A percentile compares a stretch with the other conserved stretches of the same genome.
Evolutionary conservation across 2,888 invertebrate genomes (phyloP).

Genomic region (Watsonalla cultraria): DNA sequence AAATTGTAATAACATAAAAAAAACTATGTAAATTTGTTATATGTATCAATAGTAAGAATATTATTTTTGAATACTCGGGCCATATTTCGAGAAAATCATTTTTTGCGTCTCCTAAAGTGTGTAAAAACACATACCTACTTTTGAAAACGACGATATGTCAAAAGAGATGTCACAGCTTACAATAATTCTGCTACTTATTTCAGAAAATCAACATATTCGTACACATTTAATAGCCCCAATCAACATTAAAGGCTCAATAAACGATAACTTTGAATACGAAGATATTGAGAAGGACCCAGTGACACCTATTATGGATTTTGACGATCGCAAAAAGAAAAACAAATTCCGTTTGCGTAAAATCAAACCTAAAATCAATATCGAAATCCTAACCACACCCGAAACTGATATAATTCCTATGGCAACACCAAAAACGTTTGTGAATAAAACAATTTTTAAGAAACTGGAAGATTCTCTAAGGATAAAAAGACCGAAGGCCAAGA

Average conservation of each 20-base stretch:
- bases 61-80: too few species aligned
- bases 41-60: too few species aligned
- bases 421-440: background rate
- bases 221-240: background rate
- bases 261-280: slow-evolving; percentile 18
- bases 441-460: too few species aligned
- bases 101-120: too few species aligned
- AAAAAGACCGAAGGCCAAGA: background rate
- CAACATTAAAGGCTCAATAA: background rate
- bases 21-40: too few species aligned
- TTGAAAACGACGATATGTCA: too few species aligned
- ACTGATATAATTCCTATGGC: background rate
- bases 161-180: too few species aligned
- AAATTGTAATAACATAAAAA: too few species aligned
- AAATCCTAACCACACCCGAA: slow-evolving; percentile 1
- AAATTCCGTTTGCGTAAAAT: slow-evolving; percentile 12
- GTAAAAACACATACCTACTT: too few species aligned
- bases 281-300: slow-evolving; percentile 12
- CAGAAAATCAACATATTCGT: background rate
- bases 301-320: slow-evolving; percentile 24
- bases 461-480: background rate
- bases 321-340: slow-evolving; percentile 18
- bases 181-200: too few species aligned
- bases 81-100: too few species aligned
- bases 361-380: background rate